A percentile compares a stretch with the other conserved stretches of the same genome.
These are phyloP conservation scores for Bombus haemorrhoidalis DNA, from an alignment of 1,140 invertebrate genomes.

Conservation along the genomic window DNA sequence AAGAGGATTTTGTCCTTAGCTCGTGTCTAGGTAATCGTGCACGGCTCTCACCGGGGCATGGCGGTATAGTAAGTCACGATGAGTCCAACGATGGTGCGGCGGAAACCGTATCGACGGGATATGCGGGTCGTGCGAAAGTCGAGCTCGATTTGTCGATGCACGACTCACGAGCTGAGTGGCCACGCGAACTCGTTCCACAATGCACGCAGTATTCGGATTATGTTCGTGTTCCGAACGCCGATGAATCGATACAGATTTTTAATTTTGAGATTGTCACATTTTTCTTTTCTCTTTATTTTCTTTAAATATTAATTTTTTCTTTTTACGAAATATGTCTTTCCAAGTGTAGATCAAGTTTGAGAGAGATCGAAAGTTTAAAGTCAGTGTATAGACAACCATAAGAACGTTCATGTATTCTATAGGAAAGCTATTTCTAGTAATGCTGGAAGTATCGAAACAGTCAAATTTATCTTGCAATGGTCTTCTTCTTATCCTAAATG, in stretches of 20 bases:
- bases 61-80: conserved; percentile 63
- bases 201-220: conserved; percentile 17
- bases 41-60: conserved; percentile 29
- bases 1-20: conserved; percentile 33
- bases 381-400: no score
- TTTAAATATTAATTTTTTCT: neutral
- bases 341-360: no score
- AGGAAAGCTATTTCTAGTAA: no score
- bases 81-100: conserved; percentile 27
- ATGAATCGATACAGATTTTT: neutral
- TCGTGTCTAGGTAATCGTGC: conserved; percentile 51
- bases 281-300: neutral
- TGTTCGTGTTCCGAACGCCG: neutral
- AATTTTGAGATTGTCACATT: neutral
- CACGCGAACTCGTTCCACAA: conserved; percentile 14
- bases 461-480: no score
- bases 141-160: conserved; percentile 65
- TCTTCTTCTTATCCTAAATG: no score
- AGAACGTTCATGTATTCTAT: no score
- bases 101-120: conserved; percentile 35
- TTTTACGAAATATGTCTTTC: neutral
- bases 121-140: conserved; percentile 67
- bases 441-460: no score
- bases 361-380: no score
- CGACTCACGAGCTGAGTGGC: conserved; percentile 43